phyloP scores from a whole-genome alignment of 1,140 invertebrate species.

The Neuroterus valhalla region DNA sequence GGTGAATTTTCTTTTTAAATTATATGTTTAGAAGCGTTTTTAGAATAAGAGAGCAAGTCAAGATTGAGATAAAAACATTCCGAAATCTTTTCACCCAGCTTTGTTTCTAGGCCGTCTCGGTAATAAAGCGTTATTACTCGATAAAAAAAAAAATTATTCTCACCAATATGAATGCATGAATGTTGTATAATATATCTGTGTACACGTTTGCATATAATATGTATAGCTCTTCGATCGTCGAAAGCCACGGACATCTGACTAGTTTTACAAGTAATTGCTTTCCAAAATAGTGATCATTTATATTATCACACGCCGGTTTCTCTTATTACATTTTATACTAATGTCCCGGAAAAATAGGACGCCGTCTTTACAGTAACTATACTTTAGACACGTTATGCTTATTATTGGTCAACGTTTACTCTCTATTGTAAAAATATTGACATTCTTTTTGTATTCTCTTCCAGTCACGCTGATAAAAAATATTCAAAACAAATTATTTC shows the following conservation, averaged over 20 bases:
- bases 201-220: conserved; percentile 20
- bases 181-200: neutral
- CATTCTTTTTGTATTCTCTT: neutral
- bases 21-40: neutral
- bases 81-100: conserved; percentile 6
- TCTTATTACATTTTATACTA: neutral
- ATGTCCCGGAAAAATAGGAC: conserved; percentile 14
- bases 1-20: neutral
- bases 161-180: neutral
- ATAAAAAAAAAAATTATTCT: neutral
- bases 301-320: conserved; percentile 17
- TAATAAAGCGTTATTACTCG: neutral
- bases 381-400: conserved; percentile 6
- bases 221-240: conserved; percentile 19
- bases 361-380: conserved; percentile 28
- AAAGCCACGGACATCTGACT: conserved; percentile 28
- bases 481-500: neutral
- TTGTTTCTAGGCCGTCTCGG: neutral
- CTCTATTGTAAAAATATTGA: conserved; percentile 5
- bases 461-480: neutral
- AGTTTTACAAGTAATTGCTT: conserved; percentile 28
- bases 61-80: neutral
- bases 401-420: conserved; percentile 14
- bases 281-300: conserved; percentile 29
- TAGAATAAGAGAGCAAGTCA: neutral